phyloP scores from a whole-genome alignment of 1,140 invertebrate genomes.

The Eueides isabella region DNA sequence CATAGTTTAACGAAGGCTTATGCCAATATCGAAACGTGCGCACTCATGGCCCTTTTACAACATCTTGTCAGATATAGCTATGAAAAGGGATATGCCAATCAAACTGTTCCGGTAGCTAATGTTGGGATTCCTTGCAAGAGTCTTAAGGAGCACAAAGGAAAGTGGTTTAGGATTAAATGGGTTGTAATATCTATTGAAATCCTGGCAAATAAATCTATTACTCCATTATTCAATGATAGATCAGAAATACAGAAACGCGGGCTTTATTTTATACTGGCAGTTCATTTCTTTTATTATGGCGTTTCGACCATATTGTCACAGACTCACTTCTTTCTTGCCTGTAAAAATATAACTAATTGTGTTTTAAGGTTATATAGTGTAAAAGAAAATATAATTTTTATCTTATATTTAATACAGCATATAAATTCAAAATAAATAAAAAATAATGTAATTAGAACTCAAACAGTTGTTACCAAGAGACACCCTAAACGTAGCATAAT shows the following conservation, averaged over 20 bases:
- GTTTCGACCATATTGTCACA: too few species aligned
- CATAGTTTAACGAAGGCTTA: conserved; percentile 67
- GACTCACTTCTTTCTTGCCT: too few species aligned
- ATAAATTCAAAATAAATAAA: too few species aligned
- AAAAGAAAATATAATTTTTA: too few species aligned
- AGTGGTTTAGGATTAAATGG: conserved; percentile 28
- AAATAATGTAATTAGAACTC: conserved; percentile 68
- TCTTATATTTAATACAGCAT: too few species aligned
- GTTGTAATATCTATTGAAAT: conserved; percentile 26
- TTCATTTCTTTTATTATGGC: too few species aligned
- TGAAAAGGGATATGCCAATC: conserved; percentile 64
- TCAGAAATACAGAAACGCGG: neutral
- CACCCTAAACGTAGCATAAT: conserved; percentile 74
- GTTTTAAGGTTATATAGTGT: too few species aligned
- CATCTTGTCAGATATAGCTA: conserved; percentile 47
- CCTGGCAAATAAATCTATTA: neutral
- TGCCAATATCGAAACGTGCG: conserved; percentile 67
- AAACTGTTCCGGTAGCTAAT: conserved; percentile 40
- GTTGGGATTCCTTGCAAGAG: conserved; percentile 29
- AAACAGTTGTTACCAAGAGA: conserved; percentile 72
- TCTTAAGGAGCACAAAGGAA: conserved; percentile 29
- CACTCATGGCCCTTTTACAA: conserved; percentile 62
- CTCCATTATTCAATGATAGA: neutral
- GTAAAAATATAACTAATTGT: too few species aligned
- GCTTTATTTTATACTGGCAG: neutral